Evolutionary conservation across 2,797 vertebrate species (phyloP).

Genomic region (Manis pentadactyla): DNA sequence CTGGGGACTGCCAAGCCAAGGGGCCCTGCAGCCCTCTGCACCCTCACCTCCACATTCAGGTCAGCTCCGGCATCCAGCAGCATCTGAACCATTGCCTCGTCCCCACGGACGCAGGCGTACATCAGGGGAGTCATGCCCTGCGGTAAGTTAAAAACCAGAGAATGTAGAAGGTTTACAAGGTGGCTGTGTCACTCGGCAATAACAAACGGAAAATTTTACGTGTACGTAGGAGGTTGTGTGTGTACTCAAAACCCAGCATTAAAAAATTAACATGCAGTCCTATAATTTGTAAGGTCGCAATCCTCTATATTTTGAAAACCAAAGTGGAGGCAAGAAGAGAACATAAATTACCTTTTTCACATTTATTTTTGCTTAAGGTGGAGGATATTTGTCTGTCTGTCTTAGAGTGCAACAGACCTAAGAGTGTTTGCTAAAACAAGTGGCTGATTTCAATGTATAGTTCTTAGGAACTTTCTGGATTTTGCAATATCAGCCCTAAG

Average conservation of each 20-base stretch:
- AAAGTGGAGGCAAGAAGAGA: neutral
- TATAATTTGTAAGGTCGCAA: neutral
- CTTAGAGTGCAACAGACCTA: neutral
- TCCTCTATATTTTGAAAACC: neutral
- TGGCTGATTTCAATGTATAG: neutral
- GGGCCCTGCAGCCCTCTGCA: conserved; percentile 26
- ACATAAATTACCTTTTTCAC: neutral
- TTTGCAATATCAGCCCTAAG: neutral
- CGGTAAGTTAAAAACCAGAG: conserved; percentile 71
- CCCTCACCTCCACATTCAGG: conserved; percentile 97
- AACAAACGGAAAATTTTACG: neutral
- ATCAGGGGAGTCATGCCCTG: conserved; percentile 98
- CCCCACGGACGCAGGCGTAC: conserved; percentile 97
- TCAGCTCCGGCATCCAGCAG: conserved; percentile 98
- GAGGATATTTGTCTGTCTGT: neutral
- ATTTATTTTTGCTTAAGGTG: neutral
- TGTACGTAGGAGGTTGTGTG: neutral
- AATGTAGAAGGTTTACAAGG: conserved; percentile 61
- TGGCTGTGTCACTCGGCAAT: neutral
- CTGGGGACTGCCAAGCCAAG: neutral
- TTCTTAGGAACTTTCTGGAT: conserved; percentile 37
- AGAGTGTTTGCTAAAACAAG: neutral
- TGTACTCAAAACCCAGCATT: neutral
- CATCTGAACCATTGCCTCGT: conserved; percentile 99
- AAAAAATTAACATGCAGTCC: neutral